phyloP scores from a whole-genome alignment of 2,113 vertebrate genomes.

The Pedetes capensis region DNA sequence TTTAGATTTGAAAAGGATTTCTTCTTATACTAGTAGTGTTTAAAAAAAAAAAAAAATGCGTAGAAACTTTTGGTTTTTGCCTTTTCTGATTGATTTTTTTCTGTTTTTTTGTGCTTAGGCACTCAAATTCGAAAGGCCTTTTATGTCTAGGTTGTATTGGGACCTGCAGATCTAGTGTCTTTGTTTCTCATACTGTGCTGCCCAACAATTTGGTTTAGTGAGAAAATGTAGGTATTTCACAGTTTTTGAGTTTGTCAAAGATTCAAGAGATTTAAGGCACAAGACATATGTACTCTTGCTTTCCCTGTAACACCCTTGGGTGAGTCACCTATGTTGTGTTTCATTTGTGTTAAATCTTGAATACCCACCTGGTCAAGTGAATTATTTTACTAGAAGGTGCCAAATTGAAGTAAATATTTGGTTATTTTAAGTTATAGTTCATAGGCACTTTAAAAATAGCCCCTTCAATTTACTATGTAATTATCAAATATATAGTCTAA shows the following conservation, averaged over 20 bases:
- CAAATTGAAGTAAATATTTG: neutral
- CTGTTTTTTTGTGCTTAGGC: neutral
- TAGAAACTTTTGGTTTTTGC: neutral
- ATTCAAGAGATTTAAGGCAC: too few species aligned
- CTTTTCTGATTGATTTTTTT: neutral
- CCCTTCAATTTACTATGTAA: neutral
- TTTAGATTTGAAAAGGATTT: neutral
- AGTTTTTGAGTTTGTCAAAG: neutral
- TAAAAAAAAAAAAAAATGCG: neutral
- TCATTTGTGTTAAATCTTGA: neutral
- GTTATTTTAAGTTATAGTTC: neutral
- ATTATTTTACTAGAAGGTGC: neutral
- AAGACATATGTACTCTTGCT: too few species aligned
- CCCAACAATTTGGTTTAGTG: neutral
- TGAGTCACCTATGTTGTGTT: neutral
- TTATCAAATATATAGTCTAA: neutral
- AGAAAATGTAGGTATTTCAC: neutral
- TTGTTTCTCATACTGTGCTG: neutral
- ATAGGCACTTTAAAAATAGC: neutral
- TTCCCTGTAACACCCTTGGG: neutral
- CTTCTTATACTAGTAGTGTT: neutral
- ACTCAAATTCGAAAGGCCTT: neutral
- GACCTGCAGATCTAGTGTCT: neutral
- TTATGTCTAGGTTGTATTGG: neutral
- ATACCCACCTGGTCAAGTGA: neutral